Evolutionary conservation across 1,140 invertebrate species (phyloP).

Genomic region (Agrypnia vestita): DNA sequence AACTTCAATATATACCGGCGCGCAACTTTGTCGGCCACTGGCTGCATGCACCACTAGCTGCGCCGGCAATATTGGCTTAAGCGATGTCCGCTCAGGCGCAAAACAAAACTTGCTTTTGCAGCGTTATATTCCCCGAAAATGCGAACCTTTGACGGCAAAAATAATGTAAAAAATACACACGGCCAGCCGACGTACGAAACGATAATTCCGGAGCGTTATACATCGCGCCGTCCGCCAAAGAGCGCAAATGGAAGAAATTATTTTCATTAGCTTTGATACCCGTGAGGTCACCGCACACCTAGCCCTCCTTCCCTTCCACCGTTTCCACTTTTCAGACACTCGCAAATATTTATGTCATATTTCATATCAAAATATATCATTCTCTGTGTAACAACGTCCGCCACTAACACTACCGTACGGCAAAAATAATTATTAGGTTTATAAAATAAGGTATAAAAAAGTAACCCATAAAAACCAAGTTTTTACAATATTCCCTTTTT

Average conservation of each 20-base stretch:
- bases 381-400: too few species aligned
- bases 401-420: too few species aligned
- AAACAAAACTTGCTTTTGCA: slow-evolving; percentile 44
- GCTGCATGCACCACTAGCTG: not conserved
- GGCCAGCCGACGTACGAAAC: not conserved
- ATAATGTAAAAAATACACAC: slow-evolving; percentile 25
- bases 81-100: slow-evolving; percentile 43
- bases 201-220: not conserved
- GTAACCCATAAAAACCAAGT: too few species aligned
- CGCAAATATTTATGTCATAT: too few species aligned
- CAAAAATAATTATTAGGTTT: too few species aligned
- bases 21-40: too few species aligned
- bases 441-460: too few species aligned
- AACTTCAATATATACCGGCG: too few species aligned
- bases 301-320: too few species aligned
- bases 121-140: slow-evolving; percentile 25
- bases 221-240: slow-evolving; percentile 41
- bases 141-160: slow-evolving; percentile 36
- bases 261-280: slow-evolving; percentile 50
- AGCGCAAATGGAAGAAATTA: slow-evolving; percentile 31
- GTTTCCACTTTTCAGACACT: too few species aligned
- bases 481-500: too few species aligned
- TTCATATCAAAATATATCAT: too few species aligned
- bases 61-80: slow-evolving; percentile 51
- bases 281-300: not conserved